Base-by-base conservation (phyloP, 2,113 vertebrate species). In the Castor canadensis region DNA sequence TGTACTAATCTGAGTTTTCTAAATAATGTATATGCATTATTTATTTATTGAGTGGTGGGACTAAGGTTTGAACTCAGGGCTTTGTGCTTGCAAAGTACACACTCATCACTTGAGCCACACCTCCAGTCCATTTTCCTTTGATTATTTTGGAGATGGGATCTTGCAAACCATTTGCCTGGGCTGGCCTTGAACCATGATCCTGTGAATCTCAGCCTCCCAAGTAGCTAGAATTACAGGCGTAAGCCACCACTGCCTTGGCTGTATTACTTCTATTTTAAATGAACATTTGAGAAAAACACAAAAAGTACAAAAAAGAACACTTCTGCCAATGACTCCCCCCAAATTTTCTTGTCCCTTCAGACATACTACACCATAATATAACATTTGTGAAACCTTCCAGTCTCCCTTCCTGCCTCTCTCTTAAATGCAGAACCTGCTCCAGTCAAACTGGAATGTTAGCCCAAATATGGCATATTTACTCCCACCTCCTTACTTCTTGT, bases 181-280 rank as follows among this genome's bases (percentile, higher is more conserved):
- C n/a, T n/a, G n/a, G n/a, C n/a, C n/a, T n/a, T n/a, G n/a, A n/a
- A n/a, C n/a, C n/a, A n/a, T n/a, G n/a, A n/a, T n/a, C n/a, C n/a
- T n/a, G n/a, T n/a, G n/a, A n/a, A n/a, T n/a, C n/a, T n/a, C n/a
- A n/a, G n/a, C n/a, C n/a, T n/a, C n/a, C n/a, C n/a, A n/a, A n/a
- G n/a, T n/a, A n/a, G n/a, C n/a, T n/a, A n/a, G n/a, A n/a, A n/a
- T n/a, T n/a, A n/a, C n/a, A n/a, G n/a, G n/a, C n/a, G n/a, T n/a
- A n/a, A n/a, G n/a, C n/a, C n/a, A n/a, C n/a, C n/a, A n/a, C n/a
- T n/a, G n/a, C n/a, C n/a, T n/a, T n/a, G n/a, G n/a, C 40, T 83
- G 40, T 28, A 85, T 87, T 84, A 72, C 24, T 81, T 93, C 45
- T 60, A 94, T 95, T 94, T 88, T 28, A 96, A 96, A 93, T 85